Evolutionary conservation across 2,797 vertebrate genomes (phyloP), one percentile per base, ranked within the genome.

Genomic region (Nyctalus aviator): DNA sequence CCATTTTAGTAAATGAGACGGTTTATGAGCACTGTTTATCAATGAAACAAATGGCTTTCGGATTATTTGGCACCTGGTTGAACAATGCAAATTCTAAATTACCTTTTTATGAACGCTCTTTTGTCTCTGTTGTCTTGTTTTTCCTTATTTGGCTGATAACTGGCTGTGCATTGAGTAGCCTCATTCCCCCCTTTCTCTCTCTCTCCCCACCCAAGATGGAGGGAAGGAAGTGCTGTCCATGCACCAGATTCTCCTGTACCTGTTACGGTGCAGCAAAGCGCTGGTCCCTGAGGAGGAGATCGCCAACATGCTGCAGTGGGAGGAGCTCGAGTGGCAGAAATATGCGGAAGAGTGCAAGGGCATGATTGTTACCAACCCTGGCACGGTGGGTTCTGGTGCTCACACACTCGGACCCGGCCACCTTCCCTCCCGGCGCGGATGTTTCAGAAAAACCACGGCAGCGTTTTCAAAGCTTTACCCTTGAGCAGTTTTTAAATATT

Each of bases 261-360:
- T 99, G 84, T 97, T 99, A n/a, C 98, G 98, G 83, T 99, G 99
- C 98, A 99, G 98, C 98, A 99, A 99, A 95, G 98, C 99, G 0
- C 98, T 99, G 97, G 99, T 99, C 55, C 99, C 99, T 0, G 99
- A 99, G 97, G 99, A 99, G 97, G 99, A 99, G 98, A 99, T 99
- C 44, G 99, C 99, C 32, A 99, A 99, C 97, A 99, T 99, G 99
- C 99, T 99, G 87, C 99, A 99, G 97, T 99, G 99, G 99, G 99
- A 99, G 97, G 99, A 99, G 96, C 98, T 99, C 27, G 99, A 99
- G 93, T 99, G 99, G 99, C 99, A 99, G 98, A 99, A 99, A 92
- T 99, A 99, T 0, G 99, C 99, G 0, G 99, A 99, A 95, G 99
- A 99, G 97, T 99, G 99, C 98, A 99, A 99, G 98, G 99, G 99